Evolutionary conservation across 2,113 vertebrate genomes (phyloP).

Genomic region (Puffinus mauretanicus): DNA sequence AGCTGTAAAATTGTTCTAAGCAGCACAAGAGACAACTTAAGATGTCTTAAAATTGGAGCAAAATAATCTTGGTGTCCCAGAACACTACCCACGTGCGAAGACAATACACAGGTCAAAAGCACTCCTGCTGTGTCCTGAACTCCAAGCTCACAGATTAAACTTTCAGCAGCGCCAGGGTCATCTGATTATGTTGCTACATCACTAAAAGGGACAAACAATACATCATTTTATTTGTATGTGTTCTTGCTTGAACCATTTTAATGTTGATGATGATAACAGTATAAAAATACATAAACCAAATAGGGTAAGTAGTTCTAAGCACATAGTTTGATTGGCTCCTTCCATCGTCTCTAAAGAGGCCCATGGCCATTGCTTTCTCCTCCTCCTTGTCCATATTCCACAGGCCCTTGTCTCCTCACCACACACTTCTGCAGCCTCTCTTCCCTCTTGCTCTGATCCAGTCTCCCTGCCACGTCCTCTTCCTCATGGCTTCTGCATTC

Average conservation of each 20-base stretch:
- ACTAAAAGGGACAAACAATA: neutral
- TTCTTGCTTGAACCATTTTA: neutral
- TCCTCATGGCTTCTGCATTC: neutral
- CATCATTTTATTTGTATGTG: neutral
- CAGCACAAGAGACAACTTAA: neutral
- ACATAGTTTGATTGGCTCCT: neutral
- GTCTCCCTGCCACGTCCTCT: accelerated
- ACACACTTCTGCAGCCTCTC: neutral
- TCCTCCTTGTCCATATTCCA: neutral
- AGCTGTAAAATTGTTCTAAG: neutral
- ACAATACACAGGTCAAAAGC: neutral
- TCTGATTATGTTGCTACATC: neutral
- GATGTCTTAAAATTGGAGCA: neutral
- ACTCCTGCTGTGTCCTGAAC: neutral
- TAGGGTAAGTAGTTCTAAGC: neutral
- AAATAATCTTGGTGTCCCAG: neutral
- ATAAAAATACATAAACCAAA: neutral
- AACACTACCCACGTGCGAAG: neutral
- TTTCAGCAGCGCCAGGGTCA: neutral
- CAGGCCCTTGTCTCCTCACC: neutral
- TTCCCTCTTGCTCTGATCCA: neutral
- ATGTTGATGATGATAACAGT: neutral
- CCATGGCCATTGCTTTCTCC: neutral
- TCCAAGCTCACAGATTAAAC: neutral
- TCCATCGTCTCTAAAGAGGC: neutral